Base-by-base conservation (phyloP, 1,140 invertebrate species). In the Littorina saxatilis region DNA sequence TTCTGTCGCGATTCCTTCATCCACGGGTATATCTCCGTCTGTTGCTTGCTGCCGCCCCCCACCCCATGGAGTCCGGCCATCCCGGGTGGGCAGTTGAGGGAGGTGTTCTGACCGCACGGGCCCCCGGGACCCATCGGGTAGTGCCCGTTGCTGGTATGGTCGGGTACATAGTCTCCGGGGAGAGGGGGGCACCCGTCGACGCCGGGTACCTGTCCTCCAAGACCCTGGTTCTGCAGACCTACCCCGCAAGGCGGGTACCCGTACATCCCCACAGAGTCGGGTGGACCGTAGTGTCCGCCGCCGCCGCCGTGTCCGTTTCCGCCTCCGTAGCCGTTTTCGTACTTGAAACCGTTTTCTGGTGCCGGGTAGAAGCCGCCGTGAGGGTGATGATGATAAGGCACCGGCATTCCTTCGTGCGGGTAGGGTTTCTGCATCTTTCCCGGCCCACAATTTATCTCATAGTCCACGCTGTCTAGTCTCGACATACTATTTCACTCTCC, bases 1-100 rank as follows among this genome's bases (percentile, higher is more conserved):
- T 90, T 88, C 79, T 90, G 88, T 20, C 88, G 66, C 20, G 87
- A 87, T 63, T 90, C 88, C 66, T 87, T 89, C 89, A 90, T 90
- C 89, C 89, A 90, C 2, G 89, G 89, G 83, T 88, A 90, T n/a
- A 90, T 84, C 75, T 85, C 84, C 20, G 78, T 55, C 32, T 74
- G 73, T 37, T 83, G 84, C 68, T 84, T 83, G 9, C 76, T 32
- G 40, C 63, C 43, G 27, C 70, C 47, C 17, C 55, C 52, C 43
- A 47, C 70, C 2, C 40, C 58, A 50, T 78, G 74, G 1, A 83
- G 74, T 68, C n/a, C 27, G 66, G 66, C 79, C 58, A 68, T 75
- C 43, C 72, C 82, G 72, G 73, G 83, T 63, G 80, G 82, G 81
- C 80, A 79, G 50, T 73, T 47, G 11, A 84, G n/a, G 1, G 70